Percentiles rank a stretch among this genome's conserved stretches.
These are phyloP conservation scores for Carassius carassius DNA, from an alignment of 2,113 vertebrate genomes.

Conservation along the genomic window DNA sequence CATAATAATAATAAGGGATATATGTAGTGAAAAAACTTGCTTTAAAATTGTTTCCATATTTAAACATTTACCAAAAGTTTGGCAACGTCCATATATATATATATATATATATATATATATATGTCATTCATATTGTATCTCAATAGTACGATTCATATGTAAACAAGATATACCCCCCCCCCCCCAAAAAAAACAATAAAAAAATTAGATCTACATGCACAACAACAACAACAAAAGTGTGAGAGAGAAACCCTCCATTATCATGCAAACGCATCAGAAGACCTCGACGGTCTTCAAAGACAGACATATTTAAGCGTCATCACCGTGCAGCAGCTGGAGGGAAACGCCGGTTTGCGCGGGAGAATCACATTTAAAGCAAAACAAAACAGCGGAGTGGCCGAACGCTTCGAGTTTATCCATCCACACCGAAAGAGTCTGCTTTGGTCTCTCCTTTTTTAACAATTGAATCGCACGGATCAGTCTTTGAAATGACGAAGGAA, in stretches of 20 bases:
- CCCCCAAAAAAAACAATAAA: conserved; percentile 1
- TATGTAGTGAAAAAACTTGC: conserved; percentile 83
- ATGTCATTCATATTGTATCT: conserved; percentile 68
- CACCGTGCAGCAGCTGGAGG: conserved; percentile 85
- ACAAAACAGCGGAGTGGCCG: neutral
- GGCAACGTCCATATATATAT: conserved; percentile 82
- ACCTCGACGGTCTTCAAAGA: conserved; percentile 28
- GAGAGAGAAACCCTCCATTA: conserved; percentile 72
- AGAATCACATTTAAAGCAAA: conserved; percentile 18
- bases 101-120: conserved; percentile 65
- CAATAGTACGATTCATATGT: conserved; percentile 89
- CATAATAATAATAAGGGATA: conserved; percentile 65
- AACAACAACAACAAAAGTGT: conserved; percentile 48
- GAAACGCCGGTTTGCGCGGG: conserved; percentile 78
- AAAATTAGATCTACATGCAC: conserved; percentile 87
- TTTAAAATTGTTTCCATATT: conserved; percentile 54
- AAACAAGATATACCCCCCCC: conserved; percentile 79
- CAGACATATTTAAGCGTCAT: conserved; percentile 72
- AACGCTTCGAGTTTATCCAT: neutral
- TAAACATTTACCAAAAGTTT: conserved; percentile 91
- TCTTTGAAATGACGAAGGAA: neutral
- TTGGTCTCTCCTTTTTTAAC: conserved; percentile 9
- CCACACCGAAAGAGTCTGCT: neutral
- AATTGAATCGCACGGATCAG: neutral
- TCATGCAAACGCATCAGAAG: conserved; percentile 86